These are phyloP conservation scores for Drosophila paranaensis DNA, from an alignment of 2,888 invertebrate species.

Conservation along the genomic window DNA sequence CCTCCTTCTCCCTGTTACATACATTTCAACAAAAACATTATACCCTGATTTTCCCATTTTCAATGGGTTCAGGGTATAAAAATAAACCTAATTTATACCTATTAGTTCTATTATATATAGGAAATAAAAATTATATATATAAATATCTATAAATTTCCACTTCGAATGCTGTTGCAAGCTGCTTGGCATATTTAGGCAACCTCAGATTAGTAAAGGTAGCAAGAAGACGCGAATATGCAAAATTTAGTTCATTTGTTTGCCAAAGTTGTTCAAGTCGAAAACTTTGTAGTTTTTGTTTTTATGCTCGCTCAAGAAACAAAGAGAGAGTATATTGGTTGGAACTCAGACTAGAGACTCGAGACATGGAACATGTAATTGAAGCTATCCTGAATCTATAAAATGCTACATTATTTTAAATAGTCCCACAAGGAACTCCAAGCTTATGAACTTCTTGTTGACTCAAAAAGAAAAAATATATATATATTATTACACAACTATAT, in stretches of 20 bases:
- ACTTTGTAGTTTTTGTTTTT: slow-evolving; percentile 53
- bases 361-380: background rate
- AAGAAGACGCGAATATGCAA: slow-evolving; percentile 53
- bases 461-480: too few species aligned
- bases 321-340: background rate
- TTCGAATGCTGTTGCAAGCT: background rate
- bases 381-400: background rate
- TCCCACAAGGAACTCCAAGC: background rate
- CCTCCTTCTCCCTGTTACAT: too few species aligned
- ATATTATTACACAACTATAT: too few species aligned
- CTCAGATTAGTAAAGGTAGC: background rate
- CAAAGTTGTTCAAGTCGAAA: slow-evolving; percentile 49
- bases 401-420: background rate
- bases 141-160: too few species aligned
- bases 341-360: background rate
- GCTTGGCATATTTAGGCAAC: background rate
- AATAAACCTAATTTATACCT: too few species aligned
- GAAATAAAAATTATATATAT: too few species aligned
- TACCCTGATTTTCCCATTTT: too few species aligned
- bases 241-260: slow-evolving; percentile 66
- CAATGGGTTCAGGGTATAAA: too few species aligned
- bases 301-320: background rate
- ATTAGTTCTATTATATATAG: too few species aligned
- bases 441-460: too few species aligned
- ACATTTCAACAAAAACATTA: too few species aligned